Conservation (phyloP, 2,888 invertebrate genomes). For the Tethea ocularis region DNA sequence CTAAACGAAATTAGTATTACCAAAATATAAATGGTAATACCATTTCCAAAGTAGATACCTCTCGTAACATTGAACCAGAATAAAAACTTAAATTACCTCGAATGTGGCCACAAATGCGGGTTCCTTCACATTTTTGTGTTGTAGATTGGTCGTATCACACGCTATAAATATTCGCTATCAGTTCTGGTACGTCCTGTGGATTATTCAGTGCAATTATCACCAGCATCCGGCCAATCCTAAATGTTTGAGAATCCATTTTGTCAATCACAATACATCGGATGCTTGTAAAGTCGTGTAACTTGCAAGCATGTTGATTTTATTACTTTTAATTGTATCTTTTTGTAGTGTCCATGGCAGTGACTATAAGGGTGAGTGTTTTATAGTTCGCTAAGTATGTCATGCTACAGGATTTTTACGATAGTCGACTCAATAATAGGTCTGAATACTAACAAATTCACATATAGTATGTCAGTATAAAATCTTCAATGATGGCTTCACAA, state of each 20-base stretch:
- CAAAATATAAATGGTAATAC: not conserved
- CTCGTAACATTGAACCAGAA: slow-evolving; percentile 1
- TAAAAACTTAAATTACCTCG: not conserved
- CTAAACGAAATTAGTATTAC: not conserved
- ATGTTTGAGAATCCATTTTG: slow-evolving; percentile 24
- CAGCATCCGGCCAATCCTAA: slow-evolving; percentile 43
- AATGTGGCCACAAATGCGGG: slow-evolving; percentile 18
- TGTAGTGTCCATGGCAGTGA: slow-evolving; percentile 36
- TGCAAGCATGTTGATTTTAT: slow-evolving; percentile 45
- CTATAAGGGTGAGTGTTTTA: slow-evolving; percentile 13
- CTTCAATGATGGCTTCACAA: too few species aligned
- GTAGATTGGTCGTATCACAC: slow-evolving; percentile 16
- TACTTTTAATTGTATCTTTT: slow-evolving; percentile 35
- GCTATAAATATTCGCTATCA: slow-evolving; percentile 45
- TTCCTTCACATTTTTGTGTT: slow-evolving; percentile 21
- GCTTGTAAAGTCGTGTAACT: slow-evolving; percentile 7
- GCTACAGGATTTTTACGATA: too few species aligned
- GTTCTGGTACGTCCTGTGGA: slow-evolving; percentile 60
- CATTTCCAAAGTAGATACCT: not conserved
- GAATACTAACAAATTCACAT: too few species aligned
- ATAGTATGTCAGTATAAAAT: too few species aligned
- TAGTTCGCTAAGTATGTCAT: not conserved
- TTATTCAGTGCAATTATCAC: slow-evolving; percentile 40
- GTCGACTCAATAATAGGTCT: too few species aligned
- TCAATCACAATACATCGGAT: slow-evolving; percentile 14